These are phyloP conservation scores for Eulemur macaco DNA, from an alignment of 2,113 vertebrate genomes.

Conservation along the genomic window DNA sequence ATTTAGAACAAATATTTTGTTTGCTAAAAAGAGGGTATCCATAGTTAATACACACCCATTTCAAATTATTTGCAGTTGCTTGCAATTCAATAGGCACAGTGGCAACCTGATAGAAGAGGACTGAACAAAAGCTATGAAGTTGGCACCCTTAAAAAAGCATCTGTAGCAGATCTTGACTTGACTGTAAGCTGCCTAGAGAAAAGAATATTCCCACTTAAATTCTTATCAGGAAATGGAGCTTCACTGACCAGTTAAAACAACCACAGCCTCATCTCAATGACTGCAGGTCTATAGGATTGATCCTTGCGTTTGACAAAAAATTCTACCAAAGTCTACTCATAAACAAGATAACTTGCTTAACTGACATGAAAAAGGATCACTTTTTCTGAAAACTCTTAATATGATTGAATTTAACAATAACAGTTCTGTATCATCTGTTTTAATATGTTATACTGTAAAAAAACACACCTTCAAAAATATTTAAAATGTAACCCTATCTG, in stretches of 20 bases:
- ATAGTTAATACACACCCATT: neutral
- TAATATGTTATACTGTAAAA: neutral
- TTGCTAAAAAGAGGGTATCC: neutral
- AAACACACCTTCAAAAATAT: neutral
- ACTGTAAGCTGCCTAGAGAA: neutral
- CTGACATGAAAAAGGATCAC: accelerated
- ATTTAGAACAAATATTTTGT: neutral
- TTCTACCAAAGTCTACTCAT: neutral
- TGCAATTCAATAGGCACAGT: neutral
- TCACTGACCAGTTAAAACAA: accelerated
- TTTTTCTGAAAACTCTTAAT: neutral
- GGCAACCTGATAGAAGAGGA: neutral
- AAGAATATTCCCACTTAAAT: neutral
- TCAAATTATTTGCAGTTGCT: no score
- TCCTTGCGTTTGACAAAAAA: neutral
- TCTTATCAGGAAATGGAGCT: neutral
- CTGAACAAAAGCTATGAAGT: neutral
- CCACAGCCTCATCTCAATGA: accelerated
- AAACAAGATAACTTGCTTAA: neutral
- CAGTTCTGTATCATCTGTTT: neutral
- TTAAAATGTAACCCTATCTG: neutral
- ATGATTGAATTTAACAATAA: neutral
- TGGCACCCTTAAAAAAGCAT: neutral
- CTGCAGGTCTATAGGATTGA: accelerated
- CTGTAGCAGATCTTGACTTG: no score